phyloP scores from a whole-genome alignment of 2,797 vertebrate species.

The Anguilla anguilla region DNA sequence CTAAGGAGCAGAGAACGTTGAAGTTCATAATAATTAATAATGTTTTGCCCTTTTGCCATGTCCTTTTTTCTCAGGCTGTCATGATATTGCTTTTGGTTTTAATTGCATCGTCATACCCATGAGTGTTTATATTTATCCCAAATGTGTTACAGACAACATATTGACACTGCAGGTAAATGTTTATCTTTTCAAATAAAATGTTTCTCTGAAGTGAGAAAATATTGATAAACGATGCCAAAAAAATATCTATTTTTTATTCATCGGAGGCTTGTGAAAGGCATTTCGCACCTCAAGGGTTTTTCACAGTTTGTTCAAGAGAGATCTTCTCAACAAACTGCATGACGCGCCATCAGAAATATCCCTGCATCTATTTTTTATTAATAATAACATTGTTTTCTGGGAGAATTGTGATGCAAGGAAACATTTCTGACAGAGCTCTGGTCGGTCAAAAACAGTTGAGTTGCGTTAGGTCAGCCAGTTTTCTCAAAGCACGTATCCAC shows the following conservation, averaged over 20 bases:
- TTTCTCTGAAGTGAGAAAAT: slow-evolving; percentile 2
- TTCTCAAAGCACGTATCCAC: slow-evolving; percentile 19
- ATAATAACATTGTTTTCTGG: slow-evolving; percentile 10
- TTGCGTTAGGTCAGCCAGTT: background rate
- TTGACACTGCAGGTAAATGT: background rate
- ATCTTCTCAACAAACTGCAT: slow-evolving; percentile 14
- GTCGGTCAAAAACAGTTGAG: slow-evolving; percentile 19
- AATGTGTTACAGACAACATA: slow-evolving; percentile 19
- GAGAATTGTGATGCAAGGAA: slow-evolving; percentile 11
- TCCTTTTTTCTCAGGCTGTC: background rate
- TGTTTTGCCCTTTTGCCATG: background rate
- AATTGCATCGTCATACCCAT: slow-evolving; percentile 6
- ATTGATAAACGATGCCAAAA: slow-evolving; percentile 21
- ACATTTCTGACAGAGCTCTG: slow-evolving; percentile 6
- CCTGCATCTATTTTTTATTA: slow-evolving; percentile 9
- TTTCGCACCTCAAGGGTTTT: slow-evolving; percentile 3
- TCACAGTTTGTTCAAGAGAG: slow-evolving; percentile 20
- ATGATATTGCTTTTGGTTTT: slow-evolving; percentile 1
- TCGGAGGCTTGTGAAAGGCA: slow-evolving; percentile 1
- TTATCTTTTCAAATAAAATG: slow-evolving; percentile 12
- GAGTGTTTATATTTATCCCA: slow-evolving; percentile 3
- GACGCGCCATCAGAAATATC: slow-evolving; percentile 8
- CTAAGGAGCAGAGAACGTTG: background rate
- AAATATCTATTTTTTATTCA: slow-evolving; percentile 7
- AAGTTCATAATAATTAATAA: background rate